phyloP scores from a whole-genome alignment of 2,797 vertebrate genomes.

The Choloepus didactylus region DNA sequence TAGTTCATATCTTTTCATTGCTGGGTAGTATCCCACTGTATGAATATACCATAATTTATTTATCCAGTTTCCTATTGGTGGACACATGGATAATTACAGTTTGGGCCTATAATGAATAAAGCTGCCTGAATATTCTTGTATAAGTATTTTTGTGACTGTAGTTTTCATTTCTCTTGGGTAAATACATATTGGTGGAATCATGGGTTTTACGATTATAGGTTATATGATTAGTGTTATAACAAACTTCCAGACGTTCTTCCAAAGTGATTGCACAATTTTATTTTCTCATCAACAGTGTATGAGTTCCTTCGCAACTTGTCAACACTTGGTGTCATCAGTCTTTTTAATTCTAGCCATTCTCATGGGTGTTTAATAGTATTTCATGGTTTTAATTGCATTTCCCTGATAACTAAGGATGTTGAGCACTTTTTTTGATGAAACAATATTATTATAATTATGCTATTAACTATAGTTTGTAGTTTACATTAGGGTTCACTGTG shows the following conservation, averaged over 20 bases:
- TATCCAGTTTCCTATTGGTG: not conserved
- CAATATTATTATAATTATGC: no score
- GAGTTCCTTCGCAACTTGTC: not conserved
- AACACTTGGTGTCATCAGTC: not conserved
- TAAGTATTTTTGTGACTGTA: not conserved
- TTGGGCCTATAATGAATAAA: not conserved
- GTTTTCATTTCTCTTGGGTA: not conserved
- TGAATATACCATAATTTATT: not conserved
- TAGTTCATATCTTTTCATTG: constrained; percentile 7
- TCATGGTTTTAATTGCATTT: constrained; percentile 34
- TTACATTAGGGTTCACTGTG: no score
- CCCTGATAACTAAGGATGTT: not conserved
- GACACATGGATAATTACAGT: not conserved
- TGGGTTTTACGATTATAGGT: not conserved
- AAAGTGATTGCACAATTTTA: not conserved
- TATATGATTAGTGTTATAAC: not conserved
- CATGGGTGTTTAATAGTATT: not conserved
- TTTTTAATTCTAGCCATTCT: constrained; percentile 25
- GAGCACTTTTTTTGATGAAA: not conserved
- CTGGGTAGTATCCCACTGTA: not conserved
- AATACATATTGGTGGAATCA: not conserved
- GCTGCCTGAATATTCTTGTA: not conserved
- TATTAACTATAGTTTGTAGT: no score
- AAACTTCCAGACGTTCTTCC: not conserved
- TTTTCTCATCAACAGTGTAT: not conserved